Base-by-base conservation (phyloP, 2,888 invertebrate species). In the Andricus quercusramuli region DNA sequence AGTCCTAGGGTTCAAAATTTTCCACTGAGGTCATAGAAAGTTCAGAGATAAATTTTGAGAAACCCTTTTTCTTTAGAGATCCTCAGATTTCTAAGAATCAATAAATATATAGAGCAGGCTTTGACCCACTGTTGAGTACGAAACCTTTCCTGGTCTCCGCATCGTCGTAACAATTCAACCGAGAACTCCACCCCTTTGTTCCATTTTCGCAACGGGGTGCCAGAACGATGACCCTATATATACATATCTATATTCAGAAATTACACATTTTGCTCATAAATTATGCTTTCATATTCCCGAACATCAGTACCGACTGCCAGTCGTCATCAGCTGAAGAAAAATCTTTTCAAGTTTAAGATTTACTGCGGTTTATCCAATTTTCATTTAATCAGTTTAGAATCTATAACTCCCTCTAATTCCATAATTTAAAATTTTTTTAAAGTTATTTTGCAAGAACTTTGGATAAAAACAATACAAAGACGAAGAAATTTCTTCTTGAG, bases 171-270 rank as follows among this genome's bases (percentile, higher is more conserved):
- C 22, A 22, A 59, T 22, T n/a, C 59, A 59, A 25, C 11, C 47
- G 15, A 47, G 25, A 70, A 47, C 68, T 47, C 68, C 47, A 70
- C 68, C 68, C 47, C 15, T 25, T 51, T 70, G 47, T 44, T 70
- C 68, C 68, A 70, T 47, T 70, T 70, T 51, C 68, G 9, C 15
- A 20, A 70, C 29, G 25, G 68, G 68, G 47, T 25, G 68, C 9
- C 29, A 29, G 47, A 70, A 51, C 47, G 25, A 51, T 70, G 68
- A 51, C 68, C 68, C 68, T 9, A 25, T 59, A 0, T 59, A n/a
- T n/a, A n/a, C n/a, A n/a, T n/a, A n/a, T n/a, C 29, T 68, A 47
- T 68, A 68, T 68, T 68, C 47, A 47, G 44, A 13, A 68, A 25
- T 47, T 68, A 8, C 47, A 47, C 25, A 47, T 68, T 68, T 47